Conservation (phyloP, 1,140 invertebrate genomes). For the Neodiprion fabricii region DNA sequence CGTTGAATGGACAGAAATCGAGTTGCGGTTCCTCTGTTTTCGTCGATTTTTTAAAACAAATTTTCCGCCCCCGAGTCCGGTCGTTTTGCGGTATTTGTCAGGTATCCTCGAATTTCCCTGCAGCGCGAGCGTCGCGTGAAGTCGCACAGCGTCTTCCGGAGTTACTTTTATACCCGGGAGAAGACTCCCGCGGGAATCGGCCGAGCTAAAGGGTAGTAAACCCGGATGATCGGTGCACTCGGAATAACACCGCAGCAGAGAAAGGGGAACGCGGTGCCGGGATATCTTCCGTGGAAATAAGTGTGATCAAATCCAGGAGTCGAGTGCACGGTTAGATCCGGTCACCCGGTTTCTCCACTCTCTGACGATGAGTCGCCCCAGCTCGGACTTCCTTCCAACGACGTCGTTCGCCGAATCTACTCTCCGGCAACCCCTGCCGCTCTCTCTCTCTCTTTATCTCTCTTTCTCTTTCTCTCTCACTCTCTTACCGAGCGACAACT, state of each 20-base stretch:
- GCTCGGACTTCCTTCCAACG: neutral
- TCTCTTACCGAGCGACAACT: neutral
- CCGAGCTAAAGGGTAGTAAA: no score
- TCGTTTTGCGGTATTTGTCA: neutral
- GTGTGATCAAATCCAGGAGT: constrained; percentile 15
- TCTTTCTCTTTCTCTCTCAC: no score
- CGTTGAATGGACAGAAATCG: constrained; percentile 16
- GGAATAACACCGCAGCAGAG: no score
- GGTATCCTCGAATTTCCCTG: no score
- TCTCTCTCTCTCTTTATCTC: no score
- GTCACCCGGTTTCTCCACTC: neutral
- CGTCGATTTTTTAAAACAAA: neutral
- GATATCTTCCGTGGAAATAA: neutral
- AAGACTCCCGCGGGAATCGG: no score
- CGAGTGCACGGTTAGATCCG: constrained; percentile 27
- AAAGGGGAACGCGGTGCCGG: neutral
- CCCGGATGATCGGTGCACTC: no score
- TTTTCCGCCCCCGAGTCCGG: constrained; percentile 7
- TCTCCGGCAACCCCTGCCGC: neutral
- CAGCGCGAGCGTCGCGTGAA: no score
- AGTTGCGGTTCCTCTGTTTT: constrained; percentile 2
- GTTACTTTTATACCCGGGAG: no score
- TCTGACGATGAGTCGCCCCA: constrained; percentile 41
- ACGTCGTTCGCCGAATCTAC: neutral
- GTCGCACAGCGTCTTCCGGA: no score